Evolutionary conservation across 2,888 invertebrate genomes (phyloP), one percentile per base, ranked within the genome.

Genomic region (Athetis lepigone): DNA sequence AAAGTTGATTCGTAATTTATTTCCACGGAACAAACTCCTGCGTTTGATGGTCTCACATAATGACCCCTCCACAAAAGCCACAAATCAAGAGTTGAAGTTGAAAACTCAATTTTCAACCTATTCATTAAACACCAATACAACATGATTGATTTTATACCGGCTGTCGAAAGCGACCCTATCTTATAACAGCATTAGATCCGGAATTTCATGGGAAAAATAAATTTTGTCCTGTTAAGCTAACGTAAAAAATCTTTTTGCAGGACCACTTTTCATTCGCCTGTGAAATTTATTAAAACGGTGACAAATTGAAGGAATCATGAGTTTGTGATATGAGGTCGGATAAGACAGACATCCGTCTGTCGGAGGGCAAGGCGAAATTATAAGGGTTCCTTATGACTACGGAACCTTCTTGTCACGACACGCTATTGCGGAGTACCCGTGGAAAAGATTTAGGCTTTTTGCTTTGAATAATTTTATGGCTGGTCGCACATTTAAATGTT

Each of bases 231-330:
- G 36, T 40, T 46, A 40, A 23, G 25, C 37, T 46, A 52, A 61
- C 36, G 45, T 46, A 55, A 52, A 68, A 68, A 74, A 60, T 62
- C 33, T 63, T 59, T 25, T 54, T 18, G 39, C 50, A 21, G 27
- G 11, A 51, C 9, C 16, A 54, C 23, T 51, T 70, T 54, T 70
- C 59, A 69, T 61, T 36, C 63, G 47, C 9, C 57, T 69, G 64
- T 65, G 58, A 70, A 80, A 77, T 77, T 77, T 77, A 59, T 65
- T 70, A 73, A 80, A 78, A 58, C 52, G 55, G 57, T 80, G 78
- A 80, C 78, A 80, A 78, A 80, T 78, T 80, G 80, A 56, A 63
- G 65, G 63, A 68, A 77, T 61, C 74, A 59, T 60, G 80, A 80
- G 78, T 70, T 70, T 56, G 64, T 70, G 75, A 77, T 80, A 69